Evolutionary conservation across 2,797 vertebrate species (phyloP), one percentile per base, ranked within the genome.

Genomic region (Darevskia nairensis): DNA sequence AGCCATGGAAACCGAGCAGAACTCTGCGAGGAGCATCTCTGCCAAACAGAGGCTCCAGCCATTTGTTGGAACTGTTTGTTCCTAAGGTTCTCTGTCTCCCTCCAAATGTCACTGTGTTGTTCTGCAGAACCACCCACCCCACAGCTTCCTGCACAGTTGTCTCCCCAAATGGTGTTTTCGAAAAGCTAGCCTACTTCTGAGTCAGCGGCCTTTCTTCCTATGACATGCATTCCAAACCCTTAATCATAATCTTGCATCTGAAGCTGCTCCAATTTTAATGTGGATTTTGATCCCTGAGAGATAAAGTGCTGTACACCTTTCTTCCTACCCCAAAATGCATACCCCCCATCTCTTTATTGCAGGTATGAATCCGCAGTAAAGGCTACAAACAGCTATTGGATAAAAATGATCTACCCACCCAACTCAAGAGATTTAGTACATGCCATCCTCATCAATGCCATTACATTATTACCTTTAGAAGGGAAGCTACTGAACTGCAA

Each of bases 11-110:
- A 89, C n/a, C 27, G 68, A 85, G 39, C 29, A 39, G 11, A 8
- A 74, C 11, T 46, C 59, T 77, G 69, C 39, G 25, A 68, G n/a
- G 46, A 39, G n/a, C 80, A 89, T 21, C 23, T 25, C 41, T 85
- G 41, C 79, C 71, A 80, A 80, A 81, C 39, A 55, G 69, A 39
- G 66, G 59, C 55, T 23, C 90, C 64, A 71, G 89, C 91, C 86
- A 68, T 88, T 44, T 89, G 46, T 55, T 8, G 90, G 78, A 93
- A 78, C 69, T 92, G 89, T 90, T 84, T 91, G 89, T 89, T 92
- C 92, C 17, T 55, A 87, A 88, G 25, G 88, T 59, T 80, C 75
- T 32, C n/a, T 75, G 69, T 74, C 78, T 77, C 72, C 50, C 55
- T 82, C 32, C 69, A 90, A 75, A 41, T 35, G 80, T 35, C 71